A percentile compares a stretch with the other conserved stretches of the same genome.
These are phyloP conservation scores for Tridacna crocea DNA, from an alignment of 2,888 invertebrate species.

Conservation along the genomic window DNA sequence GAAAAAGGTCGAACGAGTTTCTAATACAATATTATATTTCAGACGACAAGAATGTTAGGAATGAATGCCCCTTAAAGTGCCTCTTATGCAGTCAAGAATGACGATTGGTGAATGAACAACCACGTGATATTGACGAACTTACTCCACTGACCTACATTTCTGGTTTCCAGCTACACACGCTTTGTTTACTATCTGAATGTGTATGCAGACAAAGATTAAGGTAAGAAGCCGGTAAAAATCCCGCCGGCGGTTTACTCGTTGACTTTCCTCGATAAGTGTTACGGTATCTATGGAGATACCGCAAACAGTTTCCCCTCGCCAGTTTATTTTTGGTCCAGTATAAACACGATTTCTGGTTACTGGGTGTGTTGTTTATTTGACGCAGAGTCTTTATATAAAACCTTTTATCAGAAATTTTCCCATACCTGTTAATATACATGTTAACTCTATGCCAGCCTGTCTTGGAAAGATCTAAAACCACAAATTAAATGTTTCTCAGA, in stretches of 20 bases:
- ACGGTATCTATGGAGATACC: constrained; percentile 6
- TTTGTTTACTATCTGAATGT: constrained; percentile 4
- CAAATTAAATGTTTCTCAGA: too few species aligned
- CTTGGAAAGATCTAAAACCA: too few species aligned
- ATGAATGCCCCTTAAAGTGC: background rate
- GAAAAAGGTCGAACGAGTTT: too few species aligned
- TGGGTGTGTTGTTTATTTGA: background rate
- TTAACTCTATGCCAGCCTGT: too few species aligned
- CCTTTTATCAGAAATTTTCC: too few species aligned
- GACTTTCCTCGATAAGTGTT: background rate
- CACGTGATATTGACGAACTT: constrained; percentile 13
- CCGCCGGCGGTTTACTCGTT: background rate
- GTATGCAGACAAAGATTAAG: background rate
- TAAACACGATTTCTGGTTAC: constrained; percentile 7
- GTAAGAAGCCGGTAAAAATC: background rate
- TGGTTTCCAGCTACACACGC: constrained; percentile 2
- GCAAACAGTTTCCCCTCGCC: background rate
- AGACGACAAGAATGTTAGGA: background rate
- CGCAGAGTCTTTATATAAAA: too few species aligned
- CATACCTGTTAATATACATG: too few species aligned
- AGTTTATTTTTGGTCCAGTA: background rate
- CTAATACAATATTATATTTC: too few species aligned
- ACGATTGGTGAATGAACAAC: constrained; percentile 27
- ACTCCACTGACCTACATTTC: constrained; percentile 24
- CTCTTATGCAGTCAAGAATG: constrained; percentile 10